Conservation (phyloP, 2,113 vertebrate species). For the Lophius piscatorius region DNA sequence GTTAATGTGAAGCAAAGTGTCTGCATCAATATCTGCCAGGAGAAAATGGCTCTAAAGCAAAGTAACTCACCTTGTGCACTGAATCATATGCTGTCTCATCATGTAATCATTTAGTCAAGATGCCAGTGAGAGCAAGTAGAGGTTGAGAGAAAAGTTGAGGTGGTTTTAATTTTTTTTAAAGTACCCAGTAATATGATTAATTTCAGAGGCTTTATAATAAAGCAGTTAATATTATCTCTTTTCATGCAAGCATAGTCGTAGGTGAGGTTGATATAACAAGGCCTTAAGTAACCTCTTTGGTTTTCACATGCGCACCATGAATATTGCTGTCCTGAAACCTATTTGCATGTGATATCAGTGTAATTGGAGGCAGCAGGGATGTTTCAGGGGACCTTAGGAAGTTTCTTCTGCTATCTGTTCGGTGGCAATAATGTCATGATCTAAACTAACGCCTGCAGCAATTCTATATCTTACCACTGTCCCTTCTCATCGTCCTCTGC, state of each 20-base stretch:
- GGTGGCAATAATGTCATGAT: constrained; percentile 52
- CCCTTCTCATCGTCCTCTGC: constrained; percentile 35
- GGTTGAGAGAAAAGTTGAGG: constrained; percentile 4
- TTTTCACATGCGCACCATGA: background rate
- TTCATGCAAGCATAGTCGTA: background rate
- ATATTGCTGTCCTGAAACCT: constrained; percentile 27
- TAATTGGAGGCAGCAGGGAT: constrained; percentile 38
- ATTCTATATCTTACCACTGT: constrained; percentile 28
- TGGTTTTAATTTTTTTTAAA: background rate
- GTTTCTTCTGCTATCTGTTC: constrained; percentile 34
- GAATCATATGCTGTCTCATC: constrained; percentile 51
- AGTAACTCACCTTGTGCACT: constrained; percentile 49
- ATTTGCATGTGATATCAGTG: constrained; percentile 47
- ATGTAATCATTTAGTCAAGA: constrained; percentile 49
- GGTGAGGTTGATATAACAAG: background rate
- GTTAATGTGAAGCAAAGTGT: constrained; percentile 60
- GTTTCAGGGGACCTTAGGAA: constrained; percentile 40
- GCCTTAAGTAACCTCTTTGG: background rate
- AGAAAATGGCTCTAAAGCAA: constrained; percentile 49
- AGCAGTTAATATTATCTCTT: background rate
- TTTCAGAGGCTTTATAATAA: background rate
- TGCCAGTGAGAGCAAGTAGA: constrained; percentile 9
- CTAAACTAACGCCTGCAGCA: constrained; percentile 45
- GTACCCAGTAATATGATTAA: too few species aligned
- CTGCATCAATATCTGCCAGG: constrained; percentile 63